These are phyloP conservation scores for Grus americana DNA, from an alignment of 2,113 vertebrate genomes.

Conservation along the genomic window DNA sequence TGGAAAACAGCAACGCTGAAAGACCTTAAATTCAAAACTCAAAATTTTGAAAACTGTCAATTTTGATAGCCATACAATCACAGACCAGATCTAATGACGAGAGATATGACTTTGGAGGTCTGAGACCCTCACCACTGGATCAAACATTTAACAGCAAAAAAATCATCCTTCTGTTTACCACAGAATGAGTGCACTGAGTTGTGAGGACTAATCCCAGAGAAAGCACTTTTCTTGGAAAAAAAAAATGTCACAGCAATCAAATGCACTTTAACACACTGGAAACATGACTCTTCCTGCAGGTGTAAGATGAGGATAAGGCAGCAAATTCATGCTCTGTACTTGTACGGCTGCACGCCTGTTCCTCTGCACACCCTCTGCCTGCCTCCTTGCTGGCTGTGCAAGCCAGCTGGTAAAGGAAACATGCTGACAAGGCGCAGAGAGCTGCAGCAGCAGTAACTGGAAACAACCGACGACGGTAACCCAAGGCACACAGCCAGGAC, in stretches of 20 bases:
- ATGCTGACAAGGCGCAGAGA: neutral
- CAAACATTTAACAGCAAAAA: neutral
- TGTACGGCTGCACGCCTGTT: fast-evolving
- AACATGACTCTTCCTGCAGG: neutral
- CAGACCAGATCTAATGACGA: neutral
- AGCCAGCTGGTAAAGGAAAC: neutral
- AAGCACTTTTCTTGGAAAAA: neutral
- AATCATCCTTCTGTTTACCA: neutral
- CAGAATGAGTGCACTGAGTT: fast-evolving
- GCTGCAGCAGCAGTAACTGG: conserved; percentile 5
- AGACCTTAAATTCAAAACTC: neutral
- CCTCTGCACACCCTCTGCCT: neutral
- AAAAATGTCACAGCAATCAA: neutral
- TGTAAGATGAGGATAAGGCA: neutral
- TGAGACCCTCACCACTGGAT: neutral
- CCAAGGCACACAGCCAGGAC: neutral
- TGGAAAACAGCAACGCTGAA: neutral
- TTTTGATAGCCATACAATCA: neutral
- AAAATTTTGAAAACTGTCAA: neutral
- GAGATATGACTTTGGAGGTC: neutral
- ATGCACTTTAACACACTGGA: neutral
- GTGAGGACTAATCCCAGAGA: neutral
- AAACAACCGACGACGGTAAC: neutral
- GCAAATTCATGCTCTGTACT: neutral
- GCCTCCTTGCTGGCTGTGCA: neutral